phyloP scores from a whole-genome alignment of 2,797 vertebrate genomes.

The Gadopsis bispinosus region DNA sequence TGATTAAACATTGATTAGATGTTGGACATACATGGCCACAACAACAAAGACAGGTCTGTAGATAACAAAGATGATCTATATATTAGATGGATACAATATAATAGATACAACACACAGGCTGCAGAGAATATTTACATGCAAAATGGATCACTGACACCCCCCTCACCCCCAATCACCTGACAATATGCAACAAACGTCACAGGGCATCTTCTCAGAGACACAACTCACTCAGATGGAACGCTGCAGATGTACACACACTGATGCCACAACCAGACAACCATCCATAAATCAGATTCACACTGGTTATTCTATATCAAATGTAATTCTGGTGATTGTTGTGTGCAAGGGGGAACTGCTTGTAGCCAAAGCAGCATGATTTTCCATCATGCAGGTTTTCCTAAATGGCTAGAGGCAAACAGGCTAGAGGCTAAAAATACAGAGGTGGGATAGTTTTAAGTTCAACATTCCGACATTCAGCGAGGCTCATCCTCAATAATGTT shows the following conservation, averaged over 20 bases:
- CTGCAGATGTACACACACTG: background rate
- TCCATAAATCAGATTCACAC: background rate
- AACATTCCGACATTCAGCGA: background rate
- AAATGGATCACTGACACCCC: conserved; percentile 7
- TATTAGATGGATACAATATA: background rate
- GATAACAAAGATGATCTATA: conserved; percentile 18
- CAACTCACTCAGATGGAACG: background rate
- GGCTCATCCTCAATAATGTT: background rate
- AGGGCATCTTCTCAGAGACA: background rate
- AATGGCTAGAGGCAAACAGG: background rate
- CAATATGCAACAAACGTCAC: background rate
- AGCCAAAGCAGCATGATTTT: background rate
- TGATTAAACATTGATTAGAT: conserved; percentile 65
- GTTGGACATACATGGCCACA: conserved; percentile 26
- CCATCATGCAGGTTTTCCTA: background rate
- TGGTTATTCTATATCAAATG: background rate
- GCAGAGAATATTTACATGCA: background rate
- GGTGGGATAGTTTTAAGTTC: background rate
- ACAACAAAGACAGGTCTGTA: conserved; percentile 20
- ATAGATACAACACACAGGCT: background rate
- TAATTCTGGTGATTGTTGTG: background rate
- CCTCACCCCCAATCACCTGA: background rate
- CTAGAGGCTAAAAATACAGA: background rate
- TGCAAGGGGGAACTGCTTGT: background rate
- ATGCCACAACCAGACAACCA: too few relatives aligned